A percentile compares a stretch with the other conserved stretches of the same genome.
Conservation (phyloP, 2,797 vertebrate genomes). For the Pygocentrus nattereri region DNA sequence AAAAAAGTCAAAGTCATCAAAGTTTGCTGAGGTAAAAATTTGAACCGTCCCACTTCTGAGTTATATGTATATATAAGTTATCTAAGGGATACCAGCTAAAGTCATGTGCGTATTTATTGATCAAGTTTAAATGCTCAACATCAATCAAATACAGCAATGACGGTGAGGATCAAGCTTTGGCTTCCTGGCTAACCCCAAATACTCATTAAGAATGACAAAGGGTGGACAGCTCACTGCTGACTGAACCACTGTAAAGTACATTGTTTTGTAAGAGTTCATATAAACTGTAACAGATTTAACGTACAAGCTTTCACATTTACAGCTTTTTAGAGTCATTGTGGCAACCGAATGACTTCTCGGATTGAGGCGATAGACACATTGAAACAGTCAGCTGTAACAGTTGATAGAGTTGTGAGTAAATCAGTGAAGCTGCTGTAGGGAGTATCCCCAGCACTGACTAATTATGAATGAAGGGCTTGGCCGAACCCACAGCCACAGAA, state of each 20-base stretch:
- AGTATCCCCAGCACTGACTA: conserved; percentile 56
- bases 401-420: conserved; percentile 52
- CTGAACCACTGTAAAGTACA: not conserved
- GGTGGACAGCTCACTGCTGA: not conserved
- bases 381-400: conserved; percentile 50
- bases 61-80: too few relatives aligned
- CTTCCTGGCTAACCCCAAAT: not conserved
- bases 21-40: too few relatives aligned
- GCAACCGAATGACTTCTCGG: conserved; percentile 22
- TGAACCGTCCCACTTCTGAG: too few relatives aligned
- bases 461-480: conserved; percentile 53
- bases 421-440: conserved; percentile 54
- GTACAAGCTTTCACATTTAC: conserved; percentile 4
- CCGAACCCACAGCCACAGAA: conserved; percentile 37
- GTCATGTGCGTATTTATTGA: too few relatives aligned
- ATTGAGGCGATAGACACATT: not conserved
- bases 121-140: too few relatives aligned
- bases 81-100: too few relatives aligned
- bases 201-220: too few relatives aligned
- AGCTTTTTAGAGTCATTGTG: conserved; percentile 34
- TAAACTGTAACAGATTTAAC: conserved; percentile 19
- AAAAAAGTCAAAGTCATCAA: not conserved
- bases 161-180: not conserved
- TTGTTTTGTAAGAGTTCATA: not conserved
- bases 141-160: too few relatives aligned